These are phyloP conservation scores for Equus przewalskii DNA, from an alignment of 2,113 vertebrate genomes.

Conservation along the genomic window DNA sequence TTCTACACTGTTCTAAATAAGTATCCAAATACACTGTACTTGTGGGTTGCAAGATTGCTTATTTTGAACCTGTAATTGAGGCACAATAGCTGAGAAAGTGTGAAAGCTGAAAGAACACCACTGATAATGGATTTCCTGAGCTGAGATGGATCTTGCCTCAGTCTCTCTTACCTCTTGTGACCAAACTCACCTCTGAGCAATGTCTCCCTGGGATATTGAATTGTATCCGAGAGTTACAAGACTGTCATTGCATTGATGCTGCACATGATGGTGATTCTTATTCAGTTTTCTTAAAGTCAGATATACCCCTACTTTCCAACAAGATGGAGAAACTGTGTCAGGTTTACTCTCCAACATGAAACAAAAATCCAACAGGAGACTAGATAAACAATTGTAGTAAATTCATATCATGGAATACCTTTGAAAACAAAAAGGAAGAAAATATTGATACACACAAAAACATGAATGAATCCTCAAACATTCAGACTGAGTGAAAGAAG, in stretches of 20 bases:
- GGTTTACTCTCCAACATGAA: neutral
- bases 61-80: neutral
- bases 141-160: neutral
- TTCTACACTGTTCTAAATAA: neutral
- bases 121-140: neutral
- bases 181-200: neutral
- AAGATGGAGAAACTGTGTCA: neutral
- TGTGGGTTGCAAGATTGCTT: neutral
- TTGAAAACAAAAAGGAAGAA: neutral
- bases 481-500: neutral
- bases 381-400: neutral
- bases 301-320: neutral
- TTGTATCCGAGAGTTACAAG: neutral
- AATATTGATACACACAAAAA: neutral
- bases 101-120: neutral
- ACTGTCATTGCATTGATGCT: neutral
- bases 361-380: neutral
- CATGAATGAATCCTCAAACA: rapidly evolving
- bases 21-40: neutral
- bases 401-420: neutral
- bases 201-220: neutral
- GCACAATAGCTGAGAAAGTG: neutral
- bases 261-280: neutral
- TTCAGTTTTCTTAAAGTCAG: neutral
- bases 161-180: neutral